phyloP scores from a whole-genome alignment of 37 sponge, comb jelly and placozoan species.

The Tethya wilhelma region DNA sequence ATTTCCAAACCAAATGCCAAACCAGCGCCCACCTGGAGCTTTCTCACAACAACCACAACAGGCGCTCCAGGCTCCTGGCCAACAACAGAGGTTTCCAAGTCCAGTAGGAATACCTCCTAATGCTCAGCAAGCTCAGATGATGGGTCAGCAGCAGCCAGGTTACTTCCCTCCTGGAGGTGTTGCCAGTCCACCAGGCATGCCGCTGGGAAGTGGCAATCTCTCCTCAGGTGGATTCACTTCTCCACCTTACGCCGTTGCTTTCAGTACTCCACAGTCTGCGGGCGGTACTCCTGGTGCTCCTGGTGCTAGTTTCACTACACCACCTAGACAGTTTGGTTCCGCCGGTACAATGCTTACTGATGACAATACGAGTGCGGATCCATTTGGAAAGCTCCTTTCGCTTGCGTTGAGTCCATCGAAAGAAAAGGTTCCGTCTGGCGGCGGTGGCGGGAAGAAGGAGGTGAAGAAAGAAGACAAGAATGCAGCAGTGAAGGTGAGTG shows the following conservation, averaged over 20 bases:
- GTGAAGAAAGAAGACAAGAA: too few relatives aligned
- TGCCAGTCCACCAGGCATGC: background rate
- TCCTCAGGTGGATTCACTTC: background rate
- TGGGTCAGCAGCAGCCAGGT: background rate
- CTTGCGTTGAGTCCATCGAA: background rate
- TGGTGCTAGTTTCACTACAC: background rate
- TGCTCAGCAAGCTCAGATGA: background rate
- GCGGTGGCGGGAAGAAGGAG: too few relatives aligned
- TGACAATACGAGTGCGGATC: background rate
- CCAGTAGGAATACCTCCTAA: background rate
- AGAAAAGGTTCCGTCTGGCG: too few relatives aligned
- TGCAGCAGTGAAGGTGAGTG: too few relatives aligned
- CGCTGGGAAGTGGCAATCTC: background rate
- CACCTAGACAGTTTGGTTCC: background rate
- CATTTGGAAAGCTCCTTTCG: background rate
- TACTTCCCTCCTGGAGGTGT: background rate
- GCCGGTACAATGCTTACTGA: background rate
- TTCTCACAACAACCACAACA: background rate
- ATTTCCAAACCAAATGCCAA: background rate
- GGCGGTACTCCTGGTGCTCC: background rate
- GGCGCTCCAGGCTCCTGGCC: background rate
- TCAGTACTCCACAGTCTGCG: slow-evolving; percentile 2
- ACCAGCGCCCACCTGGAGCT: background rate
- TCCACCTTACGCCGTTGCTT: background rate
- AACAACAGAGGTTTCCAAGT: background rate